Evolutionary conservation across 2,888 invertebrate species (phyloP), one percentile per base, ranked within the genome.

Genomic region (Drosophila mimetica): DNA sequence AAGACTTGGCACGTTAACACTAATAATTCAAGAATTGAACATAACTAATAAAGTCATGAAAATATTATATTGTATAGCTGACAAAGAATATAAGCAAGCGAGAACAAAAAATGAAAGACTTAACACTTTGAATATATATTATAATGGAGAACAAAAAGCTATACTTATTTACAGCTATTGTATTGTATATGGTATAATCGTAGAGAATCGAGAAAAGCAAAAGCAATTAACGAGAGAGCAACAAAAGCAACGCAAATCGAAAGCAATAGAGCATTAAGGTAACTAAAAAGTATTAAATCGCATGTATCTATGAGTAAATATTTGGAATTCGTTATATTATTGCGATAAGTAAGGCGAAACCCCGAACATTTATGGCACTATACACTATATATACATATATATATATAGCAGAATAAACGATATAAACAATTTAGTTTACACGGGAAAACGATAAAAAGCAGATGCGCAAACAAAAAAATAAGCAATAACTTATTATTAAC

Each of bases 1-100:
- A 78, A 78, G 75, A 81, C 86, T 84, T 86, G 75, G 88, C 85
- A 85, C 86, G 88, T 86, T 86, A 79, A 85, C 88, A 88, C 74
- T 71, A 82, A 71, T 74, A 73, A 71, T 75, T 80, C 70, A 63
- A 64, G 61, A 66, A 64, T 58, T 72, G 63, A 71, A 59, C 61
- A 71, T 66, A 61, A 65, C 50, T 71, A 70, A 51, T 42, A 58
- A 66, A 58, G 28, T 57, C 60, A 66, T 46, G 30, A 39, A 48
- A 55, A 54, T 41, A 28, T 57, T 59, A 73, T 41, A 28, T 58
- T 59, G 69, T 42, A 69, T 58, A 80, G 65, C 63, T 69, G 74
- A 75, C 64, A 63, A 69, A 51, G 67, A 75, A 63, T 58, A 78
- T 58, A 78, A 61, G 64, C 57, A 78, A 69, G 63, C 58, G 74